Evolutionary conservation across 2,797 vertebrate genomes (phyloP), one percentile per base, ranked within the genome.

Genomic region (Tokudaia tokunoshimensis): DNA sequence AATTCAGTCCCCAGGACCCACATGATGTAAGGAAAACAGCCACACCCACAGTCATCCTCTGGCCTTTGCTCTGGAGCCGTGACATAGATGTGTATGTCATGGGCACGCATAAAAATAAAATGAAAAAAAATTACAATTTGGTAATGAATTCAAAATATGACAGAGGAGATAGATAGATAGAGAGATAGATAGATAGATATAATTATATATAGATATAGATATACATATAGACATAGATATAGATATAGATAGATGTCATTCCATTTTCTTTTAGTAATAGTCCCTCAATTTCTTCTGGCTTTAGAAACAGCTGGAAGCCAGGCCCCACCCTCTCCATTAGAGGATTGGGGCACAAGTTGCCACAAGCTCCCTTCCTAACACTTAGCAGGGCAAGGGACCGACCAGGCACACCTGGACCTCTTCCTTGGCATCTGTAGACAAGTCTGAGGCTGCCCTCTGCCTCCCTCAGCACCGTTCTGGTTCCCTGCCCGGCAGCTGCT

Each of bases 71-170:
- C 34, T 41, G 9, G n/a, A 72, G 24, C n/a, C 14, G 9, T 57
- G n/a, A 37, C 14, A 6, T 41, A 34, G 1, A 13, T 55, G 50
- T 55, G 13, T 14, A 14, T n/a, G 19, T 31, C 31, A 24, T 50
- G 83, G 29, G 20, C 83, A 65, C 5, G 44, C 14, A 34, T 34
- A 44, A 50, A 61, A 89, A 76, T 19, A 22, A 59, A 44, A 47
- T 76, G 31, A 34, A 50, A 41, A 47, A 52, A 13, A 1, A 9
- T 61, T 31, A 61, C 55, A 92, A 91, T 57, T 74, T 12, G 85
- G 82, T 84, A 83, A 94, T 94, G 79, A 67, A 92, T 75, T 79
- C 8, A 92, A 93, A 96, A 75, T 76, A 81, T 50, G 52, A 80
- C 70, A 52, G 52, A 52, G 52, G 52, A 52, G 52, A 52, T 13